Evolutionary conservation across 2,888 invertebrate genomes (phyloP).

Genomic region (Lithophane semibrunnea): DNA sequence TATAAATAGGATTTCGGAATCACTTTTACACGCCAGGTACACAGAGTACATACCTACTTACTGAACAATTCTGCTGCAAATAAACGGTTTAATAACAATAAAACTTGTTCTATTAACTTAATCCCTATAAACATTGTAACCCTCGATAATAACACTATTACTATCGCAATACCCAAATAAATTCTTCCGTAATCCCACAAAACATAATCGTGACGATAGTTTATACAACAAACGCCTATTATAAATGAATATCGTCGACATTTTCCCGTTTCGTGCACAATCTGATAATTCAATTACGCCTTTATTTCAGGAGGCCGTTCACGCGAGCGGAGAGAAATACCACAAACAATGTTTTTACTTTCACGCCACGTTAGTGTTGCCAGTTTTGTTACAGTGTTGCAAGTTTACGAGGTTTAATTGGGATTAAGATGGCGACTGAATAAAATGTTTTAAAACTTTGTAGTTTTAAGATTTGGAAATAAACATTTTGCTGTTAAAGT

Average conservation of each 20-base stretch:
- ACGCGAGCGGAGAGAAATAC: constrained; percentile 59
- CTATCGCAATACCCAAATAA: constrained; percentile 50
- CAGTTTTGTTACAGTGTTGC: constrained; percentile 48
- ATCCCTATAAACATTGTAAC: constrained; percentile 29
- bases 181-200: constrained; percentile 43
- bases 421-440: constrained; percentile 34
- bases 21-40: too few species aligned
- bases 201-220: constrained; percentile 63
- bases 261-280: constrained; percentile 65
- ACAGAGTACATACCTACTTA: too few species aligned
- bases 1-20: too few species aligned
- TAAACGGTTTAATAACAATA: background rate
- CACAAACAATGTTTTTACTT: constrained; percentile 64
- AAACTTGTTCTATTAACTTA: constrained; percentile 7
- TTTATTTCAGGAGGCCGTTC: constrained; percentile 62
- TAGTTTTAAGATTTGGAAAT: constrained; percentile 29
- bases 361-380: constrained; percentile 59
- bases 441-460: constrained; percentile 29
- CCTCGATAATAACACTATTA: constrained; percentile 22
- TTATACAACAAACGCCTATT: constrained; percentile 62
- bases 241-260: constrained; percentile 60
- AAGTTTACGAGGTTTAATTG: constrained; percentile 61
- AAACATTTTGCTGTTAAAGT: background rate
- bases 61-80: background rate
- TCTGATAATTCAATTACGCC: constrained; percentile 71